phyloP scores from a whole-genome alignment of 2,888 invertebrate genomes.

The Melanostoma scalare region DNA sequence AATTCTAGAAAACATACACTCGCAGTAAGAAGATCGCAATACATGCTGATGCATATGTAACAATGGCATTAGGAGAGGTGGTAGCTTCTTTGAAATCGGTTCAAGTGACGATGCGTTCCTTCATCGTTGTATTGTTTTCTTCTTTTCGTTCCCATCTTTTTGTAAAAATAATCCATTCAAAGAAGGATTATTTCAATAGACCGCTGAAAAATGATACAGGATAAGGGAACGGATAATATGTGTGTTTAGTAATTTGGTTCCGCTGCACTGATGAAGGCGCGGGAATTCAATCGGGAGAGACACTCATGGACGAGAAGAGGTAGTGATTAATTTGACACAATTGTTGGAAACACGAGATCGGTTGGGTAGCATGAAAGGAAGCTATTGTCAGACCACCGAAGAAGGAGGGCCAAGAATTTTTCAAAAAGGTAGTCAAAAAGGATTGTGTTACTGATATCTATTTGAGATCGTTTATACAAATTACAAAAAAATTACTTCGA shows the following conservation, averaged over 20 bases:
- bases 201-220: constrained; percentile 65
- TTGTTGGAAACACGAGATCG: constrained; percentile 45
- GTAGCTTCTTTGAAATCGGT: constrained; percentile 58
- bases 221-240: constrained; percentile 43
- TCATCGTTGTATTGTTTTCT: constrained; percentile 12
- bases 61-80: constrained; percentile 67
- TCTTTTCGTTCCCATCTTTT: constrained; percentile 5
- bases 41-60: constrained; percentile 60
- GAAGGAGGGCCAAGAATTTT: constrained; percentile 19
- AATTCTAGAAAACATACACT: constrained; percentile 14
- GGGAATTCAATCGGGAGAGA: constrained; percentile 18
- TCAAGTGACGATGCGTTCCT: constrained; percentile 58
- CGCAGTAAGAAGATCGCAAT: constrained; percentile 1
- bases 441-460: constrained; percentile 69
- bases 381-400: constrained; percentile 65
- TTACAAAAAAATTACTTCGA: constrained; percentile 27
- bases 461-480: constrained; percentile 34
- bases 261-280: neutral
- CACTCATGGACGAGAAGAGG: constrained; percentile 17
- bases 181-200: constrained; percentile 65
- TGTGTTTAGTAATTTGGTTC: constrained; percentile 36
- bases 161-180: constrained; percentile 42
- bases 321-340: constrained; percentile 72
- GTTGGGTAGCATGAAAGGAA: constrained; percentile 50
- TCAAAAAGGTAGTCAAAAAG: constrained; percentile 23